phyloP scores from a whole-genome alignment of 2,113 vertebrate species.

The Oreochromis spilurus region DNA sequence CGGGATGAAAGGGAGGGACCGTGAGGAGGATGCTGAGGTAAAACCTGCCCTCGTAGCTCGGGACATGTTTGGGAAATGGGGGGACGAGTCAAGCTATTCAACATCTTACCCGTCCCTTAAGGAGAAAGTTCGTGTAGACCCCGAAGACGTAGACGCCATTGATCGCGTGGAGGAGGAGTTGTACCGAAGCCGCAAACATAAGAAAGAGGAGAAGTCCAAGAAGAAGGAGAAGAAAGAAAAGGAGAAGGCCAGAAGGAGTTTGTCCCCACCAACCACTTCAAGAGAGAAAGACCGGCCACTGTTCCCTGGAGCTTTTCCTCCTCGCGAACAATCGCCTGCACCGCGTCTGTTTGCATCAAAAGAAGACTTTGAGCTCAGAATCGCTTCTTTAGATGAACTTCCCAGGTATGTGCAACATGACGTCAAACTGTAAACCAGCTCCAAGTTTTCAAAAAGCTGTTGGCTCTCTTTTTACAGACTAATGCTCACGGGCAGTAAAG shows the following conservation, averaged over 20 bases:
- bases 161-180: slow-evolving; percentile 80
- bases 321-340: slow-evolving; percentile 69
- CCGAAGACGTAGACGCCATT: slow-evolving; percentile 76
- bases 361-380: slow-evolving; percentile 86
- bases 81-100: slow-evolving; percentile 78
- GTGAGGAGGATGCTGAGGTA: slow-evolving; percentile 79
- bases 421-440: background rate
- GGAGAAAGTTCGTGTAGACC: slow-evolving; percentile 79
- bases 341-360: slow-evolving; percentile 77
- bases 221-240: slow-evolving; percentile 85
- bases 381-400: slow-evolving; percentile 82
- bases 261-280: slow-evolving; percentile 68
- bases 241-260: slow-evolving; percentile 78
- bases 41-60: slow-evolving; percentile 75
- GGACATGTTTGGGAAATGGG: slow-evolving; percentile 90
- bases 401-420: slow-evolving; percentile 38
- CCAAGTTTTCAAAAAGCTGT: background rate
- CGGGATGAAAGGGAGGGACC: slow-evolving; percentile 78
- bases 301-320: slow-evolving; percentile 68
- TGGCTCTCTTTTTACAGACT: background rate
- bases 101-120: slow-evolving; percentile 71
- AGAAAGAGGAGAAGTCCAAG: slow-evolving; percentile 87
- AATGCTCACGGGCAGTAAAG: background rate
- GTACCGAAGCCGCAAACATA: slow-evolving; percentile 88
- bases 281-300: slow-evolving; percentile 83